Percentiles rank a stretch among this genome's conserved stretches.
These are phyloP conservation scores for Nematolebias whitei DNA, from an alignment of 2,113 vertebrate species.

Conservation along the genomic window DNA sequence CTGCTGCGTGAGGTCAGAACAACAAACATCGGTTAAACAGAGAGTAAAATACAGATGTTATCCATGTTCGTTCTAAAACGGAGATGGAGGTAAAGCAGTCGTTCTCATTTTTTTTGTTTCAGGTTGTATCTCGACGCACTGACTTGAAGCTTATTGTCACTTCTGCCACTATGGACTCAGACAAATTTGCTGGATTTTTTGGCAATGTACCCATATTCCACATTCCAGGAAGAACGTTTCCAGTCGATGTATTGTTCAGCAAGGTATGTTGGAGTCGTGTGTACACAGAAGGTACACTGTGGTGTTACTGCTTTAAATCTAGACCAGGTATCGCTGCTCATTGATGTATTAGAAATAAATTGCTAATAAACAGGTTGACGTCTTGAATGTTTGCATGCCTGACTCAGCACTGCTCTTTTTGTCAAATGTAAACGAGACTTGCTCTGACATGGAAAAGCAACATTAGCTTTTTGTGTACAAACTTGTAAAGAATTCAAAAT, in stretches of 20 bases:
- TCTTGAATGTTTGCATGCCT: too few relatives aligned
- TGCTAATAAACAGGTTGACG: background rate
- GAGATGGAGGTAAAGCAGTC: background rate
- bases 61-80: background rate
- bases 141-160: conserved; percentile 98
- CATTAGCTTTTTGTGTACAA: too few relatives aligned
- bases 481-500: too few relatives aligned
- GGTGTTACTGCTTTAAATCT: background rate
- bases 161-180: conserved; percentile 97
- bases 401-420: too few relatives aligned
- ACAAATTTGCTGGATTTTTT: conserved; percentile 97
- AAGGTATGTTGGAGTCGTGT: conserved; percentile 81
- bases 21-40: background rate
- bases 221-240: conserved; percentile 97
- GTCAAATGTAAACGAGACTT: too few relatives aligned
- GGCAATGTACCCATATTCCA: conserved; percentile 97
- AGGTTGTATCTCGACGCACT: conserved; percentile 95
- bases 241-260: conserved; percentile 96
- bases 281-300: background rate
- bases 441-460: too few relatives aligned
- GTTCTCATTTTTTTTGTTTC: conserved; percentile 7
- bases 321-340: background rate
- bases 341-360: too few relatives aligned
- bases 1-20: conserved; percentile 89
- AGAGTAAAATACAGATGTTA: background rate